A percentile compares a stretch with the other conserved stretches of the same genome.
Conservation (phyloP, 2,113 vertebrate genomes). For the Ceyx melanurus region DNA sequence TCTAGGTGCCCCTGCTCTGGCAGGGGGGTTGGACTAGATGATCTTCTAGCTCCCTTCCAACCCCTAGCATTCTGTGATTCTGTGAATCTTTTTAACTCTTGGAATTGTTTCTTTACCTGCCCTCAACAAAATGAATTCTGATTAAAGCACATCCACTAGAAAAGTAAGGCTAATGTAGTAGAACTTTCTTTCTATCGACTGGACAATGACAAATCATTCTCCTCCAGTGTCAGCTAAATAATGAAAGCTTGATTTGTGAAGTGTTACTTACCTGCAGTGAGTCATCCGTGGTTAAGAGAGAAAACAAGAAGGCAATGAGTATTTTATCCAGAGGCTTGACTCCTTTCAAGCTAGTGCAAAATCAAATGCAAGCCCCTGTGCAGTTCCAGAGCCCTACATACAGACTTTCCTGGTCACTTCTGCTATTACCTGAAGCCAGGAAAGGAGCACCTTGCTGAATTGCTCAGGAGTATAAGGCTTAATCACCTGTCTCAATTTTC, state of each 20-base stretch:
- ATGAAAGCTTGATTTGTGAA: conserved; percentile 11
- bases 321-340: not conserved
- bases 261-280: not conserved
- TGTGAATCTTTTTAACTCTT: not conserved
- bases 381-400: not conserved
- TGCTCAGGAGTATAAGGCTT: not conserved
- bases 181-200: not conserved
- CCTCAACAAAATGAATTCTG: not conserved
- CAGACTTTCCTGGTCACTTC: not conserved
- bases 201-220: not conserved
- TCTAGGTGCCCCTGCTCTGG: not conserved
- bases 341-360: not conserved
- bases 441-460: not conserved
- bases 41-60: too few species aligned
- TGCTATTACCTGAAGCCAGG: not conserved
- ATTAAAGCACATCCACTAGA: not conserved
- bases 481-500: not conserved
- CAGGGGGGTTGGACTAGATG: too few species aligned
- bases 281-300: not conserved
- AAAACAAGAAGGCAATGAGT: not conserved
- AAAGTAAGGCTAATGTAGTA: not conserved
- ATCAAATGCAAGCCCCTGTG: not conserved
- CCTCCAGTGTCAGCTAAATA: not conserved
- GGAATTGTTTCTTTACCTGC: not conserved
- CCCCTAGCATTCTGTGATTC: too few species aligned